Evolutionary conservation across 2,797 vertebrate species (phyloP), one percentile per base, ranked within the genome.

Genomic region (Sparus aurata): DNA sequence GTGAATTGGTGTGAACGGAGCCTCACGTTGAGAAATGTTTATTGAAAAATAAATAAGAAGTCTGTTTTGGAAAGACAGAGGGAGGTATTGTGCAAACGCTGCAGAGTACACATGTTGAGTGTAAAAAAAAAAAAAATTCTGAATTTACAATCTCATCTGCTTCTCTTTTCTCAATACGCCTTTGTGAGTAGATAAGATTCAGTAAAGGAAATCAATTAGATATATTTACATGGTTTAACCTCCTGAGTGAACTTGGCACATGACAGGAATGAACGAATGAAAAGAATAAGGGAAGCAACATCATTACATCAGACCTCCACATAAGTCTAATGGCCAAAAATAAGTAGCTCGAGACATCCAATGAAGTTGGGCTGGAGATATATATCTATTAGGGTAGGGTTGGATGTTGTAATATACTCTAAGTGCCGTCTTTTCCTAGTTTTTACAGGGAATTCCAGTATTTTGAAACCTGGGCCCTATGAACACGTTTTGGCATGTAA

Each of bases 21-120:
- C 60, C 34, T 72, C 75, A 69, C 12, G 52, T 50, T 46, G 78
- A 63, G 74, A 82, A n/a, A 63, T 87, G 50, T 27, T 69, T 74
- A 79, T 82, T 75, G 47, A 58, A 69, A 55, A 85, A 63, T 34
- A 46, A 78, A 70, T 1, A 16, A 63, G 52, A 63, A 65, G 41
- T 41, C 58, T 10, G 22, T 58, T 38, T 27, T 45, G 22, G 66
- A 69, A 7, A 62, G 55, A 55, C 16, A 67, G 53, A 30, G 60
- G 60, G 20, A 30, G 0, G 34, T 54, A 55, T 27, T 45, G 34
- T 45, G 27, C 25, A 64, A 69, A 74, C 55, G 43, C 69, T 53
- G 27, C 34, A 52, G 23, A 63, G 60, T n/a, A 27, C 0, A 34
- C 58, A 58, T 11, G 30, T 6, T 53, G 13, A n/a, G 7, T 34